phyloP scores from a whole-genome alignment of 2,888 invertebrate species.

The Glyphotaelius pellucidus region DNA sequence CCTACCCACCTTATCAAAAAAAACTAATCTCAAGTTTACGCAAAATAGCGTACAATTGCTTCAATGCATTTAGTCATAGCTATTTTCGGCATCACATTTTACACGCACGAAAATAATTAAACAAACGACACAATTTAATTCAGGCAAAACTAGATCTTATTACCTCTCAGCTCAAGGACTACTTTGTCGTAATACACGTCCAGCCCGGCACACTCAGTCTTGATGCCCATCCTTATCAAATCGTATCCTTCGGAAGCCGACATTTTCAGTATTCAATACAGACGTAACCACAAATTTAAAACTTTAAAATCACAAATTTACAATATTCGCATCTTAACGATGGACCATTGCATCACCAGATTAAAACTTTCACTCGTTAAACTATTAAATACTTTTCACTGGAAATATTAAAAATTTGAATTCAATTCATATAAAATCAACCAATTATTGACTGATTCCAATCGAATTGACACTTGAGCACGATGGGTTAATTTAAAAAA shows the following conservation, averaged over 20 bases:
- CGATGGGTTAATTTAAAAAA: background rate
- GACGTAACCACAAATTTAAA: background rate
- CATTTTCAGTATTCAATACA: slow-evolving; percentile 70
- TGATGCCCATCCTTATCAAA: slow-evolving; percentile 75
- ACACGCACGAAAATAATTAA: background rate
- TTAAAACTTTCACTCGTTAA: background rate
- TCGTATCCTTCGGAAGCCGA: slow-evolving; percentile 77
- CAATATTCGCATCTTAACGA: slow-evolving; percentile 12
- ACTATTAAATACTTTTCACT: background rate
- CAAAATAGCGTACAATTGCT: background rate
- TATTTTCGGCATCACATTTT: background rate
- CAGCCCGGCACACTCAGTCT: slow-evolving; percentile 76
- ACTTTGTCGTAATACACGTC: slow-evolving; percentile 79
- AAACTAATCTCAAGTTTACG: background rate
- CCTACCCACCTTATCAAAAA: background rate
- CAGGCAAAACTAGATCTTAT: slow-evolving; percentile 43
- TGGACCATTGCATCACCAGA: background rate
- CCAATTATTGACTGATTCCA: background rate
- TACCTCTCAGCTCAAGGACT: slow-evolving; percentile 79
- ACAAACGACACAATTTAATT: background rate
- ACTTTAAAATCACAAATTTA: background rate
- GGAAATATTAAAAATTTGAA: background rate
- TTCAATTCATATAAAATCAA: background rate
- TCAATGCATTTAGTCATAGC: background rate
- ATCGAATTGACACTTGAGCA: background rate